A percentile compares a stretch with the other conserved stretches of the same genome.
phyloP scores from a whole-genome alignment of 1,140 invertebrate genomes.

The Drosophila sucinea region DNA sequence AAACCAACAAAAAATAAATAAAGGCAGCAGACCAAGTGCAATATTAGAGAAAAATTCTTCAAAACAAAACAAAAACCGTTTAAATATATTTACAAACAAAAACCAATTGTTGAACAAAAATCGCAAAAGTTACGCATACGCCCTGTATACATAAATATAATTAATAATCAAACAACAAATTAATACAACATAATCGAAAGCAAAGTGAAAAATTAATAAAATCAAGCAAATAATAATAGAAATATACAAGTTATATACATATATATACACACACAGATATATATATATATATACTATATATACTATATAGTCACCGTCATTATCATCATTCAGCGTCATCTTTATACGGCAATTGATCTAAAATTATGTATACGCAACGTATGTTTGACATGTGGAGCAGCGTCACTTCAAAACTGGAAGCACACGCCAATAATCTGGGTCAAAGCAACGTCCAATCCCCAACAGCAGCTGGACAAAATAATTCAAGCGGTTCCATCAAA shows the following conservation, averaged over 20 bases:
- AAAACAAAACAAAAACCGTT: constrained; percentile 18
- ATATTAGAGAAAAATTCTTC: constrained; percentile 51
- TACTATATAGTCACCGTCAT: constrained; percentile 14
- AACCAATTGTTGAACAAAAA: constrained; percentile 29
- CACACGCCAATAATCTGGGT: constrained; percentile 86
- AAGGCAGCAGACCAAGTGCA: constrained; percentile 59
- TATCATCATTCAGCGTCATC: constrained; percentile 58
- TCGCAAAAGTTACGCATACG: constrained; percentile 47
- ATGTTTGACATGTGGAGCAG: constrained; percentile 95
- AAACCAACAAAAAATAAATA: constrained; percentile 26
- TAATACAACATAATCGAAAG: constrained; percentile 4
- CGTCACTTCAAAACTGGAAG: constrained; percentile 91
- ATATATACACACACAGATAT: background rate
- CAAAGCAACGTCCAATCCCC: constrained; percentile 84
- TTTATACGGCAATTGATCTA: constrained; percentile 49
- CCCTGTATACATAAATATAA: constrained; percentile 30
- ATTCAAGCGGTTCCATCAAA: constrained; percentile 93
- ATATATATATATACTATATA: constrained; percentile 9
- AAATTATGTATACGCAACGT: constrained; percentile 86
- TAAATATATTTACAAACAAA: constrained; percentile 24
- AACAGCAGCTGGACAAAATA: constrained; percentile 83
- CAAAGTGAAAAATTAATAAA: background rate
- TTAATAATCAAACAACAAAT: background rate
- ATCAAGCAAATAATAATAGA: constrained; percentile 15
- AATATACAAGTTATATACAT: constrained; percentile 9